Conservation (phyloP, 2,888 invertebrate genomes). For the Tuberolachnus salignus region DNA sequence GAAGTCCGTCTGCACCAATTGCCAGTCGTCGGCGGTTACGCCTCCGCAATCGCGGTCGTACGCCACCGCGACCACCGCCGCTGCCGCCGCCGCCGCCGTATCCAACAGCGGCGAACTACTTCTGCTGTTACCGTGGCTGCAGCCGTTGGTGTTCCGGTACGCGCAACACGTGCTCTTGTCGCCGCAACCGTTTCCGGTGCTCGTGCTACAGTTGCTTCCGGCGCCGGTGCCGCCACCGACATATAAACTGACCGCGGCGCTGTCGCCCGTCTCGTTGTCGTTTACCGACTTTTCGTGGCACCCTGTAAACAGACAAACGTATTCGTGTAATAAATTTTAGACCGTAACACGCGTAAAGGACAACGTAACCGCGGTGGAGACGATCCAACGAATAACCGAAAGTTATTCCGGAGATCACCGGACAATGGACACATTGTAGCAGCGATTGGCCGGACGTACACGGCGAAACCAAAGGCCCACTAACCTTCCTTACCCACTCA, state of each 20-base stretch:
- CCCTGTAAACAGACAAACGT: conserved; percentile 4
- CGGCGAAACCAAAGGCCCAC: too few relatives aligned
- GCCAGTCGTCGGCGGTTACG: conserved; percentile 11
- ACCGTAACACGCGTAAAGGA: too few relatives aligned
- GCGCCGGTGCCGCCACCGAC: background rate
- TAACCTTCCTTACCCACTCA: too few relatives aligned
- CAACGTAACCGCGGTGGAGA: too few relatives aligned
- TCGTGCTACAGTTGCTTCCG: background rate
- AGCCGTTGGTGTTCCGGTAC: conserved; percentile 4
- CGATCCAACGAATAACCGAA: too few relatives aligned
- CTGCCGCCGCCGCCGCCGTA: background rate
- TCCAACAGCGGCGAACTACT: conserved; percentile 14
- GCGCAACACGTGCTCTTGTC: background rate
- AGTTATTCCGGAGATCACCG: too few relatives aligned
- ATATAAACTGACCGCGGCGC: too few relatives aligned
- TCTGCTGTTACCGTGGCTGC: background rate
- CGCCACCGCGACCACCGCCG: background rate
- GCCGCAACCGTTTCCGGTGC: background rate
- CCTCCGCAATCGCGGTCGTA: background rate
- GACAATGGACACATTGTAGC: too few relatives aligned
- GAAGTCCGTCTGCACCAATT: conserved; percentile 19
- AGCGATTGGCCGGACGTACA: too few relatives aligned
- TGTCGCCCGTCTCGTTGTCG: conserved; percentile 7
- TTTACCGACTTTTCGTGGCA: conserved; percentile 30
- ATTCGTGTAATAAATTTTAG: too few relatives aligned